A percentile compares a stretch with the other conserved stretches of the same genome.
phyloP scores from a whole-genome alignment of 2,888 invertebrate genomes.

The Drosophila multiciliata region DNA sequence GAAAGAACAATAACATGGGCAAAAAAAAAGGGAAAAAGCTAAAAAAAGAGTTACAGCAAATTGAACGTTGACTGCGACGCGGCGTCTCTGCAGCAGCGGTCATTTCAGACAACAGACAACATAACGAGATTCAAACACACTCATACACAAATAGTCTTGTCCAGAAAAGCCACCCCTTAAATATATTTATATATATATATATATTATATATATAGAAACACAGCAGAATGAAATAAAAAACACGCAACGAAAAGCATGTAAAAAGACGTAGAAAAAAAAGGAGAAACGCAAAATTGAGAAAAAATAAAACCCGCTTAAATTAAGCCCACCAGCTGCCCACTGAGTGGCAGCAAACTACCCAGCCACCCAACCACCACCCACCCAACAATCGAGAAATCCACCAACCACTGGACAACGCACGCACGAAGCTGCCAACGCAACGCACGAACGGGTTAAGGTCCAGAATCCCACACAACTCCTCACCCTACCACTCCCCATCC shows the following conservation, averaged over 20 bases:
- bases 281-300: conserved; percentile 73
- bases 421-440: conserved; percentile 63
- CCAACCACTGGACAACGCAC: conserved; percentile 71
- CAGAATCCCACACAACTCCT: conserved; percentile 24
- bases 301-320: conserved; percentile 81
- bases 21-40: conserved; percentile 7
- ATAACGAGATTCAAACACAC: conserved; percentile 75
- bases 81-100: conserved; percentile 61
- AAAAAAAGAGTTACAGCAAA: conserved; percentile 68
- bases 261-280: conserved; percentile 49
- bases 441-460: conserved; percentile 79
- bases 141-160: conserved; percentile 42
- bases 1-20: conserved; percentile 13
- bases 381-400: conserved; percentile 30
- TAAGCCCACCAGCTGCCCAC: conserved; percentile 75
- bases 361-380: conserved; percentile 22
- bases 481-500: neutral
- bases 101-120: conserved; percentile 80
- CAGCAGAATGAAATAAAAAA: conserved; percentile 76
- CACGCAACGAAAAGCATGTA: conserved; percentile 63
- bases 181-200: conserved; percentile 16
- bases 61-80: conserved; percentile 52
- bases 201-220: conserved; percentile 39
- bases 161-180: conserved; percentile 55
- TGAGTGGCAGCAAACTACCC: conserved; percentile 23